Conservation (phyloP, 2,797 vertebrate species). For the Pantherophis vulpinus region DNA sequence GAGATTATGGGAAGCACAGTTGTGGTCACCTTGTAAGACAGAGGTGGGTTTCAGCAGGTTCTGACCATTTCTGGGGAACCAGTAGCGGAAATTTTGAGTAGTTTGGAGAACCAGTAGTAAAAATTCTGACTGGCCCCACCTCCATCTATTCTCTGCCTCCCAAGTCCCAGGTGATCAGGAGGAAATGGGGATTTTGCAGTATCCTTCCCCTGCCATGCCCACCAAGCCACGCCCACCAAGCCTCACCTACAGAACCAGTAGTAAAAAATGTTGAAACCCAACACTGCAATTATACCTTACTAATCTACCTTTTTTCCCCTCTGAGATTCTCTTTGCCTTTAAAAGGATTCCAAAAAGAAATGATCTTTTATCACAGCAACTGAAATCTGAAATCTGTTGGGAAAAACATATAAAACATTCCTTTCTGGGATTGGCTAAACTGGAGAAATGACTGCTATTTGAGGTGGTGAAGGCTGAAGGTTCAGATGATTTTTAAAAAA, state of each 20-base stretch:
- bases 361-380: background rate
- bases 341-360: background rate
- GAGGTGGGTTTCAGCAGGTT: too few species aligned
- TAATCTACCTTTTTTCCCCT: background rate
- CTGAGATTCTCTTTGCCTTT: background rate
- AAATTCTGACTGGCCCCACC: too few species aligned
- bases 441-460: background rate
- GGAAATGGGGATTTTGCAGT: too few species aligned
- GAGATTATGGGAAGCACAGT: background rate
- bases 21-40: background rate
- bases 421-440: background rate
- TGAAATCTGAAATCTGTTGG: background rate
- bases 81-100: too few species aligned
- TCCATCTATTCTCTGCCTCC: too few species aligned
- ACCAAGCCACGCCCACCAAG: too few species aligned
- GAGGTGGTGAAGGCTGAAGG: background rate
- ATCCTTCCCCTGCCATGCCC: too few species aligned
- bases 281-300: background rate
- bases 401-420: background rate
- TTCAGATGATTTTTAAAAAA: background rate
- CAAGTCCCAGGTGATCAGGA: too few species aligned
- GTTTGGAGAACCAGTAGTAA: too few species aligned
- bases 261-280: background rate
- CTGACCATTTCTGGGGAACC: too few species aligned
- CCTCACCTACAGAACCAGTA: too few species aligned